Evolutionary conservation across 2,888 invertebrate genomes (phyloP).

Genomic region (Epinotia ramella): DNA sequence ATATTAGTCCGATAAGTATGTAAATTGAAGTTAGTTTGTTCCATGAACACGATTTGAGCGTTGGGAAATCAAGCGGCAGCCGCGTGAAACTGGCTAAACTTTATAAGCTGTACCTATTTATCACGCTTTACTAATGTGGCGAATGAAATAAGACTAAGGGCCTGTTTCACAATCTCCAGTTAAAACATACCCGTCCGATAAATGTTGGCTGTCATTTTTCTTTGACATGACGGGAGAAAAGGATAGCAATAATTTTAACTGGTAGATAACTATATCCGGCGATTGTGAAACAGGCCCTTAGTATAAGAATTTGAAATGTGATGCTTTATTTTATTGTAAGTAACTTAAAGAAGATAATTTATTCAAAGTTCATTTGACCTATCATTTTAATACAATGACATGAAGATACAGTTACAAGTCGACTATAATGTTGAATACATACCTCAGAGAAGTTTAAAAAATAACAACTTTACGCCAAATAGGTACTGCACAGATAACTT

Average conservation of each 20-base stretch:
- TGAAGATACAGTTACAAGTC: not conserved
- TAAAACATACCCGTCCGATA: no score
- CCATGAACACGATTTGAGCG: conserved; percentile 54
- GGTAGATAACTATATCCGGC: no score
- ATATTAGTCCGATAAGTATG: conserved; percentile 54
- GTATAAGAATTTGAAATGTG: not conserved
- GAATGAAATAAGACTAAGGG: not conserved
- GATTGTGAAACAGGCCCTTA: no score
- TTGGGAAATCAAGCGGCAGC: conserved; percentile 54
- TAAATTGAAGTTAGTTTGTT: conserved; percentile 37
- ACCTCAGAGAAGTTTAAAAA: no score
- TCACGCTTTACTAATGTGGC: not conserved
- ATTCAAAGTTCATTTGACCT: not conserved
- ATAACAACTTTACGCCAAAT: no score
- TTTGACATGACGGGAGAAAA: no score
- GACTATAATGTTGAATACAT: not conserved
- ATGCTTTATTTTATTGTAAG: not conserved
- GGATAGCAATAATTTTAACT: no score
- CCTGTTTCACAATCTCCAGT: no score
- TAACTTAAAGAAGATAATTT: not conserved
- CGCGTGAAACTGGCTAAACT: not conserved
- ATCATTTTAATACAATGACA: not conserved
- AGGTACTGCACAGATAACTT: no score
- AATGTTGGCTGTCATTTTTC: no score
- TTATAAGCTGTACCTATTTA: not conserved